Base-by-base conservation (phyloP, 2,888 invertebrate genomes). In the Tridacna crocea region DNA sequence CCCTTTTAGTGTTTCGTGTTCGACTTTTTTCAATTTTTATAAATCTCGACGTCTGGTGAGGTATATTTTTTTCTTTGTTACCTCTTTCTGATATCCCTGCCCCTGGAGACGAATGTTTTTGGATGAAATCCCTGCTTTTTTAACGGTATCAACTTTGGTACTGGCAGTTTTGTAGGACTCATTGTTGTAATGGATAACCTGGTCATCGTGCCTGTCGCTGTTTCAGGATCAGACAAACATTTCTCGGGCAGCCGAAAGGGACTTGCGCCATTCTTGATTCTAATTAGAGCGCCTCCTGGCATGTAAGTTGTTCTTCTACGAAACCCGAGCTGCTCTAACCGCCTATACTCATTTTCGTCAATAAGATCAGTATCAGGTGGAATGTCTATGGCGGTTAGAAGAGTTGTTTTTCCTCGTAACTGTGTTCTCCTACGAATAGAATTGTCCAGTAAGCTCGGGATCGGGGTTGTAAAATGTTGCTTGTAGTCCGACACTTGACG, bases 281-380 rank as follows among this genome's bases (percentile, higher is more conserved):
- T 46, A 15, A 83, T 51, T n/a, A 79, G 27, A 22, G 70, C 46
- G 0, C 85, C 83, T 15, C 83, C 51, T 3, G 83, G 78, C 48
- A 75, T 61, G 60, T 79, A 66, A 13, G 75, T 58, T 13, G 83
- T 79, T 48, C 80, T 51, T n/a, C 80, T 74, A 22, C 86, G 55
- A 55, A 86, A 83, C 19, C 86, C 86, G 1, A 86, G 73, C 19
- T 77, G 76, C 46, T 86, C 86, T 10, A 86, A 63, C 26, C 79
- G 75, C n/a, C 78, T 36, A 51, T 86, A 86, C 0, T 68, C 55
- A 3, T 22, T 58, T 22, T 81, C 78, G 68, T 86, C 78, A 0
- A 86, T 47, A 0, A 15, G 0, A 8, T 83, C 75, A 2, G 63
- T 46, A 11, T 70, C 70, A 1, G 61, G 22, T 13, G 74, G 72